Percentiles rank a stretch among this genome's conserved stretches.
Evolutionary conservation across 2,888 invertebrate species (phyloP).

Genomic region (Volucella inanis): DNA sequence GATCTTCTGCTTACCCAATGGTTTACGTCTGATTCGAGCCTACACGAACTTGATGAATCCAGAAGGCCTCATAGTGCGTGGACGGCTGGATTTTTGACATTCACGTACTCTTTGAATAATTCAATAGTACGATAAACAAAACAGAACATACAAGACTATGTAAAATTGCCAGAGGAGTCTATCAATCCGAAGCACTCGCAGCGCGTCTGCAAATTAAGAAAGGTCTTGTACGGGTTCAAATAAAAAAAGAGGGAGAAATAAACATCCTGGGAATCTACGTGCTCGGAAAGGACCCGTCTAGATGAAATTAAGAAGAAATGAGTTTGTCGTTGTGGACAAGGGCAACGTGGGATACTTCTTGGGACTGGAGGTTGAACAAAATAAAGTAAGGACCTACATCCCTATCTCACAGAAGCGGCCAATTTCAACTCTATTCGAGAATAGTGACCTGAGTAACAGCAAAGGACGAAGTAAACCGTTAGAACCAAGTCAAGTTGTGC

Average conservation of each 20-base stretch:
- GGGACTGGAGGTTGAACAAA: slow-evolving; percentile 35
- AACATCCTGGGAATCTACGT: slow-evolving; percentile 37
- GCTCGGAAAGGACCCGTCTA: too few relatives aligned
- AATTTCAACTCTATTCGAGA: slow-evolving; percentile 16
- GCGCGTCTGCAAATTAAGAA: slow-evolving; percentile 21
- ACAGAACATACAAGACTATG: too few relatives aligned
- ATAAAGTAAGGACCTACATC: slow-evolving; percentile 18
- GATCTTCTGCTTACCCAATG: too few relatives aligned
- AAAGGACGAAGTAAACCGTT: slow-evolving; percentile 34
- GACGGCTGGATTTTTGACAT: too few relatives aligned
- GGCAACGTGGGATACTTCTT: slow-evolving; percentile 23
- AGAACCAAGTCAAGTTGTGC: slow-evolving; percentile 1
- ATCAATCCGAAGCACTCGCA: slow-evolving; percentile 8
- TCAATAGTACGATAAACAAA: too few relatives aligned
- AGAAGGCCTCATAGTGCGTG: too few relatives aligned
- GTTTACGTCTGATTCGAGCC: too few relatives aligned
- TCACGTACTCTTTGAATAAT: too few relatives aligned
- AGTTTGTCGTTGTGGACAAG: too few relatives aligned
- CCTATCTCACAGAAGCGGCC: slow-evolving; percentile 23
- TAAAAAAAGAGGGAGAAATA: slow-evolving; percentile 18
- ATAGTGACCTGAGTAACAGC: slow-evolving; percentile 17
- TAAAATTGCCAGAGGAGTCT: slow-evolving; percentile 39
- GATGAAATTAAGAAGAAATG: slow-evolving; percentile 9
- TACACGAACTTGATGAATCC: too few relatives aligned
- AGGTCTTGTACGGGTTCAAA: too few relatives aligned